Evolutionary conservation across 2,113 vertebrate genomes (phyloP).

Genomic region (Eptesicus fuscus): DNA sequence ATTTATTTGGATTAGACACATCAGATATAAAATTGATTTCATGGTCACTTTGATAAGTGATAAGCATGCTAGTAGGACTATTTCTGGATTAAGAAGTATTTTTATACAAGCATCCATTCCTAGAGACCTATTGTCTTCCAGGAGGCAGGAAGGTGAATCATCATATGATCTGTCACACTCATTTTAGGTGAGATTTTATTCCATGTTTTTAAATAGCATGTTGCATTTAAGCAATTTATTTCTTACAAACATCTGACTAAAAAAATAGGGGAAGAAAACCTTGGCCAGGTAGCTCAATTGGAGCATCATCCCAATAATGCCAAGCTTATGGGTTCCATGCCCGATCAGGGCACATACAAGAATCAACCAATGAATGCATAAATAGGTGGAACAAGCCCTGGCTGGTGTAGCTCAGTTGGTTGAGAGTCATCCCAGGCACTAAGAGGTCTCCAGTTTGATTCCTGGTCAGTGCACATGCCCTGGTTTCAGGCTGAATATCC

Average conservation of each 20-base stretch:
- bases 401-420: no score
- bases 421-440: no score
- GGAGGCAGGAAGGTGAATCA: background rate
- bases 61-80: background rate
- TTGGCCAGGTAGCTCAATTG: no score
- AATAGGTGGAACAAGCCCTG: no score
- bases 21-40: background rate
- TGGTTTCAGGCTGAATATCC: no score
- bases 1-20: constrained; percentile 17
- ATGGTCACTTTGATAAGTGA: background rate
- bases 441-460: no score
- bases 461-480: no score
- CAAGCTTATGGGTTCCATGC: no score
- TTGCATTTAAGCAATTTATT: background rate
- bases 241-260: background rate
- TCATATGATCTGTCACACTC: background rate
- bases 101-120: background rate
- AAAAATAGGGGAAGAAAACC: background rate
- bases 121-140: background rate
- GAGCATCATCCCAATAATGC: no score
- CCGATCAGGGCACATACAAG: no score
- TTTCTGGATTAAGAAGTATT: background rate
- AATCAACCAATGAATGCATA: no score
- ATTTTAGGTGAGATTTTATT: background rate
- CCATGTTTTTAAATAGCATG: background rate